Base-by-base conservation (phyloP, 2,888 invertebrate genomes). In the Archips crataeganus region DNA sequence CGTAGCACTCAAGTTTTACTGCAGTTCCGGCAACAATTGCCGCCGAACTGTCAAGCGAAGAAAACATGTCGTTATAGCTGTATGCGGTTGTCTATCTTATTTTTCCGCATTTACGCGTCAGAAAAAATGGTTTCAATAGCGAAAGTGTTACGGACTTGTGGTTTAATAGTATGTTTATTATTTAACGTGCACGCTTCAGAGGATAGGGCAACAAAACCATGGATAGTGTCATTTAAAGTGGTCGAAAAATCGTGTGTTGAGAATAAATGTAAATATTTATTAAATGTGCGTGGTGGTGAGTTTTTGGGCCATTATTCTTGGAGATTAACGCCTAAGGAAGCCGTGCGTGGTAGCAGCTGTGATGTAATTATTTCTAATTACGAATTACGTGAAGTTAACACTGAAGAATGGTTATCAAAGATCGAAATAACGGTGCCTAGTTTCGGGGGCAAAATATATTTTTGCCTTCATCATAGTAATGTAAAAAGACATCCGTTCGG, bases 141-240 rank as follows among this genome's bases (percentile, higher is more conserved):
- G 65, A 88, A 82, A 83, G 81, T 89, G 80, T 82, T 92, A 81
- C 94, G 94, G 94, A 94, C 94, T 94, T 94, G 94, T 93, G 89
- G 93, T 81, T 87, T 92, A 90, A 80, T 91, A 72, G 76, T 91
- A 70, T 88, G 79, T 80, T 80, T 92, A 77, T 79, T 89, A 80
- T 82, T 89, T 76, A 80, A 86, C 79, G 88, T 90, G 84, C 78
- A 81, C 76, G 85, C 84, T 67, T 76, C 81, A 54, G 81, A 80
- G 71, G 80, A 84, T 77, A 80, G 79, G 69, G 67, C 74, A 70
- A 77, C 80, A 36, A 84, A 86, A 83, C 85, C 87, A 78, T 84
- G 85, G 85, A 87, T 91, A 87, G 82, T 84, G 76, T 87, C 88
- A 74, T 78, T 91, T 74, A 83, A 83, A 85, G 81, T 88, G 81